A percentile compares a stretch with the other conserved stretches of the same genome.
Conservation (phyloP, 1,140 invertebrate genomes). For the Gonatopus flavifemur region DNA sequence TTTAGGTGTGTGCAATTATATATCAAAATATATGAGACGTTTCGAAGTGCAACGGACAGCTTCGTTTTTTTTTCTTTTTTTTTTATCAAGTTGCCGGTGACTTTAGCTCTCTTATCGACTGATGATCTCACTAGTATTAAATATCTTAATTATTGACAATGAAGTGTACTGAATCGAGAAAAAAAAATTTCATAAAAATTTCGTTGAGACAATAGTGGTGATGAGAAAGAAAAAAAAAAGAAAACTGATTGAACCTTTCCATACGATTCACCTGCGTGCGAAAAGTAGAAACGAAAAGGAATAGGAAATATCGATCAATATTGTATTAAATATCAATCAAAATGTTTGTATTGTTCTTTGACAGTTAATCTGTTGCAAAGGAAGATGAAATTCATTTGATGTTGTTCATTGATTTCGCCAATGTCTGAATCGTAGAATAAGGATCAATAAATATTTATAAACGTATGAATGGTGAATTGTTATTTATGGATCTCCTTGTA, state of each 20-base stretch:
- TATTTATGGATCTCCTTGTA: no score
- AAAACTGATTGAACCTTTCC: background rate
- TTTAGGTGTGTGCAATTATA: slow-evolving; percentile 1
- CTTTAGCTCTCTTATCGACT: slow-evolving; percentile 29
- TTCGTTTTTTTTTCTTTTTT: no score
- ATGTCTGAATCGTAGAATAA: background rate
- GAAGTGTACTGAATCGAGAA: background rate
- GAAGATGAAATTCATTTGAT: no score
- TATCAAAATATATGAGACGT: background rate
- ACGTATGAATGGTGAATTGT: no score
- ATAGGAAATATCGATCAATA: no score
- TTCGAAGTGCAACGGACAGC: background rate
- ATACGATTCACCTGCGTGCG: background rate
- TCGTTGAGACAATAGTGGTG: slow-evolving; percentile 10
- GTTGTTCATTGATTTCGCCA: background rate
- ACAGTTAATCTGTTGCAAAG: no score
- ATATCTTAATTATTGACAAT: slow-evolving; percentile 20
- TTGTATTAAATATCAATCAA: no score
- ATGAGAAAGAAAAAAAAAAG: background rate
- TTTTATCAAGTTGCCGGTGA: slow-evolving; percentile 20
- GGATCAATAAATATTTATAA: background rate
- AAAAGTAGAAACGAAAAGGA: no score
- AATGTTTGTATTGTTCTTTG: no score
- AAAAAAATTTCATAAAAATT: slow-evolving; percentile 1
- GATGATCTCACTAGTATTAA: slow-evolving; percentile 48